These are phyloP conservation scores for Petromus typicus DNA, from an alignment of 2,113 vertebrate genomes.

Conservation along the genomic window DNA sequence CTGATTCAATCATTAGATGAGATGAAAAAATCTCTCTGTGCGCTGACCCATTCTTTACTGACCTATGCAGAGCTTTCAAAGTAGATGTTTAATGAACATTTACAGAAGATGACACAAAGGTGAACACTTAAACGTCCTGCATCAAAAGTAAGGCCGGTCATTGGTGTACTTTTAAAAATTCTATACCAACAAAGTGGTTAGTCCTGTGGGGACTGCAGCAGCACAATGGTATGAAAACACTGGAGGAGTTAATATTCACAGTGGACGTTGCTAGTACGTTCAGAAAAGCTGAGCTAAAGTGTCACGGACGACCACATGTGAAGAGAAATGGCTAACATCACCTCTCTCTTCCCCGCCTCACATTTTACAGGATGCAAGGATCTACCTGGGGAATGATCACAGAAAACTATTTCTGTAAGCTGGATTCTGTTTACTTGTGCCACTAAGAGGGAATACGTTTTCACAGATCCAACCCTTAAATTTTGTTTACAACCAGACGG, in stretches of 20 bases:
- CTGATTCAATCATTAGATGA: not conserved
- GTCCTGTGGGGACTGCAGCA: not conserved
- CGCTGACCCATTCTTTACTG: not conserved
- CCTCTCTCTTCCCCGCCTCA: fast-evolving
- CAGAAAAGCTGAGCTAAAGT: not conserved
- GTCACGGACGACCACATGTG: too few relatives aligned
- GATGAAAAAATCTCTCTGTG: too few relatives aligned
- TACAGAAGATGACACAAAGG: not conserved
- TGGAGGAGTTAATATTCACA: not conserved
- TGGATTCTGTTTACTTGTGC: not conserved
- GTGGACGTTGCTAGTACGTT: not conserved
- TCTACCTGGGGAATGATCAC: not conserved
- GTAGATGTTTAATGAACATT: not conserved
- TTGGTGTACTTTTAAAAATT: not conserved
- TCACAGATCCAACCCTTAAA: not conserved
- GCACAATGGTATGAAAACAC: fast-evolving
- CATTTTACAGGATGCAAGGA: too few relatives aligned
- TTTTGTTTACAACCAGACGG: not conserved
- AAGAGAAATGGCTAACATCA: fast-evolving
- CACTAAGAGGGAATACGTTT: not conserved
- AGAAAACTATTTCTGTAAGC: not conserved
- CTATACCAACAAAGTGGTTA: not conserved
- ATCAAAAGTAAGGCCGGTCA: not conserved
- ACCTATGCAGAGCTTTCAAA: not conserved
- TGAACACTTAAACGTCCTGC: not conserved